Evolutionary conservation across 1,140 invertebrate species (phyloP), one percentile per base, ranked within the genome.

Genomic region (Eufriesea mexicana): DNA sequence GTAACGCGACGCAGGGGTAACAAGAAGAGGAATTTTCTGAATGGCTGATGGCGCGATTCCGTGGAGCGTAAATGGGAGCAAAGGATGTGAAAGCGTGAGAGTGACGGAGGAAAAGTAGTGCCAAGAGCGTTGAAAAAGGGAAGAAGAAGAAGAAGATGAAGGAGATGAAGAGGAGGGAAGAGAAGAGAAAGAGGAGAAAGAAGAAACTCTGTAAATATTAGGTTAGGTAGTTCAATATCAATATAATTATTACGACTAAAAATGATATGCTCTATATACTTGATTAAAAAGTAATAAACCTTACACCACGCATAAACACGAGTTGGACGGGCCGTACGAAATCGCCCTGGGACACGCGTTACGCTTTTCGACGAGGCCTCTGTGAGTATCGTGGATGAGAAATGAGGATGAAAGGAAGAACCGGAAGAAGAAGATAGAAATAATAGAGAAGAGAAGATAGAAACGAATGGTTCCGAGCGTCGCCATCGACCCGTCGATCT

Each of bases 151-250:
- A 54, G 66, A 86, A 61, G 66, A 54, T 8, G 20, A 57, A 1
- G 20, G 42, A 5, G 54, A 55, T 0, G 9, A 80, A 85, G 71
- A 73, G 47, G 75, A 84, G 20, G 47, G 35, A 5, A 59, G 20
- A 16, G 25, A 54, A 7, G 25, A 71, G 5, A 18, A 14, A 12
- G 18, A 23, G 20, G 47, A 14, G 7, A 45, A 51, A 28, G 18
- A 70, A 83, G 86, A 88, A 91, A 92, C 84, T 89, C 78, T 93
- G 92, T 94, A 93, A 91, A 94, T 94, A 93, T 93, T 93, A 94
- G 91, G 89, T 83, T 93, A 93, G 93, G 91, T 94, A 93, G 92
- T 92, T 92, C 90, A 94, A 94, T 94, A 94, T 91, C 90, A 91
- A 91, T 93, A 93, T 93, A 90, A 92, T 93, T 90, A 91, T 92